Base-by-base conservation (phyloP, 92 coral and sea anemone species). In the Umimayanthus chanpuru region DNA sequence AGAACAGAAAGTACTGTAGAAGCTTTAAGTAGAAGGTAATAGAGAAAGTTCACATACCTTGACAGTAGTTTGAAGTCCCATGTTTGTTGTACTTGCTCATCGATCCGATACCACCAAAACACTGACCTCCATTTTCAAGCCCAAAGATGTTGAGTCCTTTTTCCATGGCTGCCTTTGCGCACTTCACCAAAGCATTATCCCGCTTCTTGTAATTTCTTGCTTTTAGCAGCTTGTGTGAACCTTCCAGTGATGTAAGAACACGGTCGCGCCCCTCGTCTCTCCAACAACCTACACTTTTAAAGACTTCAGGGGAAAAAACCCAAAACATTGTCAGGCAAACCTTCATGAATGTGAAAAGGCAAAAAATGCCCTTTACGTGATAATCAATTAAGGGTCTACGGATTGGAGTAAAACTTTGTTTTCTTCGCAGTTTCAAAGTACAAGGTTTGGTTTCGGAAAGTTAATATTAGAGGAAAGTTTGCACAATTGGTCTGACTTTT, bases 241-340 rank as follows among this genome's bases (percentile, higher is more conserved):
- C 78, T 70, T 70, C 78, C 38, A 83, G 66, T 43, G 43, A 44
- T 6, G 78, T 25, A 28, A 83, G 77, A 3, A 38, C 77, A n/a
- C 64, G 87, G 6, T 83, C 87, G 7, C 21, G 4, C 11, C 36
- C 23, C 15, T 67, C 23, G 67, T 83, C 77, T 68, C 70, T 70
- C 87, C 87, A 83, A 49, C 87, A 83, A 44, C 87, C 87, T 18
- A 83, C 61, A 72, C 87, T 83, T 41, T 83, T 70, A 83, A 83
- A 83, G 21, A 68, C 87, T 83, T 28, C 25, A 28, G 26, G 47
- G 49, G 38, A 38, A 29, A 81, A 11, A 30, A 72, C 9, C 40
- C 18, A 72, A 53, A 53, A 53, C 4, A 53, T 53, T 16, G 58
- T 53, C 58, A 12, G 43, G 16, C 30, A 70, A 26, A 9, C 1